phyloP scores from a whole-genome alignment of 2,113 vertebrate genomes.

The Percopsis transmontana region DNA sequence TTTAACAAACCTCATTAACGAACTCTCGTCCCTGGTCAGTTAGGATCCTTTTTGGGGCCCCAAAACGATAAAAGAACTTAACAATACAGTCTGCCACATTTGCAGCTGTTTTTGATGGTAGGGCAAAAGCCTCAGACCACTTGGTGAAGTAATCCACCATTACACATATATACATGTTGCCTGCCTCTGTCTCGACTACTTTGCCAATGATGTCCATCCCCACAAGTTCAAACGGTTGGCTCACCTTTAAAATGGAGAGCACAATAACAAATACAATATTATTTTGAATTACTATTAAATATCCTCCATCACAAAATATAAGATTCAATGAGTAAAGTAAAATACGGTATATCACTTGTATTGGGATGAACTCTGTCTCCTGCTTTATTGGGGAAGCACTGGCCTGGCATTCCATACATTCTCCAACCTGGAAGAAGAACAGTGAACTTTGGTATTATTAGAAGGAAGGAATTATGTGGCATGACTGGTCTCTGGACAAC shows the following conservation, averaged over 20 bases:
- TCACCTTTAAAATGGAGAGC: slow-evolving; percentile 11
- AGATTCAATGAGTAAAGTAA: not conserved
- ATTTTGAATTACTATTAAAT: slow-evolving; percentile 1
- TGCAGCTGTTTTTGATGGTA: not conserved
- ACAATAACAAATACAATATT: slow-evolving; percentile 9
- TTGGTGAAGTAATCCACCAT: slow-evolving; percentile 22
- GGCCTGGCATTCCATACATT: too few species aligned
- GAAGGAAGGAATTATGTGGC: slow-evolving; percentile 5
- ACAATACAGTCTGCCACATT: slow-evolving; percentile 7
- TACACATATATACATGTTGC: slow-evolving; percentile 8
- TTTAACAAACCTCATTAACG: slow-evolving; percentile 11
- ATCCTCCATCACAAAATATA: slow-evolving; percentile 6
- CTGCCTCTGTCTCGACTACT: not conserved
- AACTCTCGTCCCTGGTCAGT: slow-evolving; percentile 18
- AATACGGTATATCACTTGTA: slow-evolving; percentile 3
- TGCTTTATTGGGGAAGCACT: slow-evolving; percentile 5
- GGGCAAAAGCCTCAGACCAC: slow-evolving; percentile 3
- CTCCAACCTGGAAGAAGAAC: too few species aligned
- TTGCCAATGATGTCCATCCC: slow-evolving; percentile 22
- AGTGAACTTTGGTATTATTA: slow-evolving; percentile 1
- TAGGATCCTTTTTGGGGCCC: slow-evolving; percentile 11
- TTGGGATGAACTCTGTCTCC: slow-evolving; percentile 2
- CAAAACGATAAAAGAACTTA: slow-evolving; percentile 4
- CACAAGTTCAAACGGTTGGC: slow-evolving; percentile 10
- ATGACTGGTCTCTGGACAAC: not conserved